A percentile compares a stretch with the other conserved stretches of the same genome.
phyloP scores from a whole-genome alignment of 1,140 invertebrate species.

The Dryas iulia region DNA sequence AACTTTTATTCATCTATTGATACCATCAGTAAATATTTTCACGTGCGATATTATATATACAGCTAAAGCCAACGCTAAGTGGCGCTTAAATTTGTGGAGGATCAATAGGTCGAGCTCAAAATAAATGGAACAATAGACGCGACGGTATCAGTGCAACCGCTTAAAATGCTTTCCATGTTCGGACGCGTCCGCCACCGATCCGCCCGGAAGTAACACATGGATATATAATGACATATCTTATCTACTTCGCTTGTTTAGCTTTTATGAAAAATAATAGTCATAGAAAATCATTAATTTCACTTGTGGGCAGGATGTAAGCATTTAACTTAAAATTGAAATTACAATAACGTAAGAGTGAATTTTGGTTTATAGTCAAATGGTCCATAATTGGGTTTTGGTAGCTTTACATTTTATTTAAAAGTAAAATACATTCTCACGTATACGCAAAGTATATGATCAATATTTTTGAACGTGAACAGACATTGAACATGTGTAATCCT shows the following conservation, averaged over 20 bases:
- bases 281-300: conserved; percentile 67
- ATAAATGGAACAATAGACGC: conserved; percentile 68
- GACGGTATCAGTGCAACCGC: conserved; percentile 53
- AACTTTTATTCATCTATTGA: too few relatives aligned
- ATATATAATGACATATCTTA: conserved; percentile 43
- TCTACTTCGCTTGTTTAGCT: conserved; percentile 35
- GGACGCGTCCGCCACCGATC: conserved; percentile 55
- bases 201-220: conserved; percentile 63
- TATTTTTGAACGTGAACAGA: too few relatives aligned
- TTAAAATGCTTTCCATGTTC: conserved; percentile 79
- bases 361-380: background rate
- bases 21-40: background rate
- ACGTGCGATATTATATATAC: background rate
- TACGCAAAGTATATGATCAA: background rate
- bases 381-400: background rate
- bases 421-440: background rate
- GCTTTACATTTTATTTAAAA: background rate
- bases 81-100: conserved; percentile 36
- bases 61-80: conserved; percentile 10
- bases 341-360: conserved; percentile 2
- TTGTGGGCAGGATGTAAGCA: conserved; percentile 56
- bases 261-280: conserved; percentile 53
- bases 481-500: too few relatives aligned
- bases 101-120: conserved; percentile 61
- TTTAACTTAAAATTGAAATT: conserved; percentile 29